Evolutionary conservation across 2,797 vertebrate species (phyloP), one percentile per base, ranked within the genome.

Genomic region (Etheostoma perlongum): DNA sequence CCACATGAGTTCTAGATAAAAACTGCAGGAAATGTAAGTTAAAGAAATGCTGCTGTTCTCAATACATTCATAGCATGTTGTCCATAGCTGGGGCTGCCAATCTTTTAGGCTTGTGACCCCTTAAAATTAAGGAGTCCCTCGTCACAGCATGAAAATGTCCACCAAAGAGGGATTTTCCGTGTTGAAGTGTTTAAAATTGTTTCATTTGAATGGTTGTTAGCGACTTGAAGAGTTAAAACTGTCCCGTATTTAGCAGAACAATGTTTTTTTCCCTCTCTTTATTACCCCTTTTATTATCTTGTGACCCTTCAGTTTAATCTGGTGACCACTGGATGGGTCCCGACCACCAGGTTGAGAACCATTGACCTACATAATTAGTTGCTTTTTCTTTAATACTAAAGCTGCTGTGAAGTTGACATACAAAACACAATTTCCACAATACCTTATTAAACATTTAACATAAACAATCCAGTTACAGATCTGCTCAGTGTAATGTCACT

Each of bases 401-500:
- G 6, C 19, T 51, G 15, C 46, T 58, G 9, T 69, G 42, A 40
- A 53, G 27, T 15, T 53, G 52, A 44, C 36, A 47, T 63, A 40
- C 27, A 54, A 54, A 65, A 33, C 18, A 53, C 25, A 57, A 65
- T 72, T 11, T 40, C 25, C 19, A 66, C 15, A 59, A 23, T 18
- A 25, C n/a, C 40, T 36, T 12, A 19, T 40, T 25, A 33, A 57
- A 52, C 5, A 15, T 68, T 76, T 23, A 71, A 44, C 6, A 59
- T 55, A 55, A 30, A 44, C 30, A 9, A 8, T 44, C 21, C 64
- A 52, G 65, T 64, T 72, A 58, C 36, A 5, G 2, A 46, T 79
- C 21, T 74, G 15, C 52, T 79, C 21, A 42, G n/a, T 67, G 44
- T 57, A 47, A 60, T 75, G 52, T 64, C 44, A 36, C 47, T 59